phyloP scores from a whole-genome alignment of 2,797 vertebrate genomes.

The Acrossocheilus fasciatus region DNA sequence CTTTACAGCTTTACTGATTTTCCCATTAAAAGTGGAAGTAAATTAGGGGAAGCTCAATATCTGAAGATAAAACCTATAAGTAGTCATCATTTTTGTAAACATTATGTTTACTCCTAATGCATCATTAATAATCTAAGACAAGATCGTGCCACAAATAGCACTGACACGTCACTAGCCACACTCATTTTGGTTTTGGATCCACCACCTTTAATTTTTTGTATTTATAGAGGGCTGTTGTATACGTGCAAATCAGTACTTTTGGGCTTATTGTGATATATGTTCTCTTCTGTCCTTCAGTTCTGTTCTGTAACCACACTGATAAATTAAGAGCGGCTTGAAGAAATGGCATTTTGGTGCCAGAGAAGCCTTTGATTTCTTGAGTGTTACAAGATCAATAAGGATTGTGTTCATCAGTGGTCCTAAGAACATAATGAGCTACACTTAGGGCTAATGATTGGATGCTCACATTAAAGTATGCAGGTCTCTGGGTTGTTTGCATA shows the following conservation, averaged over 20 bases:
- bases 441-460: slow-evolving; percentile 78
- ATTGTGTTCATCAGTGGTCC: slow-evolving; percentile 75
- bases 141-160: slow-evolving; percentile 72
- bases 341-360: slow-evolving; percentile 57
- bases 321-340: slow-evolving; percentile 22
- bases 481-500: slow-evolving; percentile 64
- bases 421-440: slow-evolving; percentile 80
- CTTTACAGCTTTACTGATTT: slow-evolving; percentile 60
- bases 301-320: not conserved
- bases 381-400: slow-evolving; percentile 75
- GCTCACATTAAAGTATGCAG: slow-evolving; percentile 64
- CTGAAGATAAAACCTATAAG: slow-evolving; percentile 66
- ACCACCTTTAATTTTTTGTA: not conserved
- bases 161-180: slow-evolving; percentile 55
- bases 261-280: not conserved
- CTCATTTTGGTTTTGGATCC: slow-evolving; percentile 21
- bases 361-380: slow-evolving; percentile 66
- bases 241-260: not conserved
- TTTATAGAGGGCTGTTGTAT: not conserved
- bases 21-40: slow-evolving; percentile 66
- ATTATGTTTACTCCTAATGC: slow-evolving; percentile 73
- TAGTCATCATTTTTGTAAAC: slow-evolving; percentile 57
- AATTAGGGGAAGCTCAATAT: slow-evolving; percentile 48
- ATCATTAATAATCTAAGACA: slow-evolving; percentile 73
- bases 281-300: slow-evolving; percentile 17